Conservation (phyloP, 2,888 invertebrate species). For the Loripinus fragilis region DNA sequence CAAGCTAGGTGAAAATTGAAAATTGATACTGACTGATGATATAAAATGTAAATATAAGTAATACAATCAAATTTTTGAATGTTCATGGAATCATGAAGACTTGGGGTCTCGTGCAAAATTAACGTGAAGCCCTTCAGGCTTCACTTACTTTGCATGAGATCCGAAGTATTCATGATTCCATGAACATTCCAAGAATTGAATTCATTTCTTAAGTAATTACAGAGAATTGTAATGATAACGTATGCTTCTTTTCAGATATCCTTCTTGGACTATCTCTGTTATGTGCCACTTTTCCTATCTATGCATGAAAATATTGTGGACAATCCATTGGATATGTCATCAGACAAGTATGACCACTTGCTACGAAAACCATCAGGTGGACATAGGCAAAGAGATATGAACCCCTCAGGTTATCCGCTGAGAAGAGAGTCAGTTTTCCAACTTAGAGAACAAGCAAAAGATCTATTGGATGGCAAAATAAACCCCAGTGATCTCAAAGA, state of each 20-base stretch:
- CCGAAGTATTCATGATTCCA: too few relatives aligned
- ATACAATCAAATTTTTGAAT: too few relatives aligned
- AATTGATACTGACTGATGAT: too few relatives aligned
- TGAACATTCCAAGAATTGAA: too few relatives aligned
- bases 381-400: slow-evolving; percentile 80
- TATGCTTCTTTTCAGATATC: slow-evolving; percentile 79
- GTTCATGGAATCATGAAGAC: too few relatives aligned
- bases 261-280: slow-evolving; percentile 82
- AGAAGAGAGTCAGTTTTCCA: slow-evolving; percentile 72
- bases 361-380: slow-evolving; percentile 71
- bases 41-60: too few relatives aligned
- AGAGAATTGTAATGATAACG: too few relatives aligned
- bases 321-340: slow-evolving; percentile 82
- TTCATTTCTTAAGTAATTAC: too few relatives aligned
- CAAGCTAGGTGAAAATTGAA: too few relatives aligned
- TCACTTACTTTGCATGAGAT: too few relatives aligned
- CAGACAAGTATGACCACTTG: slow-evolving; percentile 75
- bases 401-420: slow-evolving; percentile 80
- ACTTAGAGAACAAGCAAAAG: slow-evolving; percentile 71
- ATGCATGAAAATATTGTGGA: slow-evolving; percentile 82
- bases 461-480: slow-evolving; percentile 74
- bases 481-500: slow-evolving; percentile 62
- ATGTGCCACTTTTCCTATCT: slow-evolving; percentile 83
- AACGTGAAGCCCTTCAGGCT: too few relatives aligned
- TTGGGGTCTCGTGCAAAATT: too few relatives aligned